Evolutionary conservation across 2,113 vertebrate genomes (phyloP).

Genomic region (Prietella phreatophila): DNA sequence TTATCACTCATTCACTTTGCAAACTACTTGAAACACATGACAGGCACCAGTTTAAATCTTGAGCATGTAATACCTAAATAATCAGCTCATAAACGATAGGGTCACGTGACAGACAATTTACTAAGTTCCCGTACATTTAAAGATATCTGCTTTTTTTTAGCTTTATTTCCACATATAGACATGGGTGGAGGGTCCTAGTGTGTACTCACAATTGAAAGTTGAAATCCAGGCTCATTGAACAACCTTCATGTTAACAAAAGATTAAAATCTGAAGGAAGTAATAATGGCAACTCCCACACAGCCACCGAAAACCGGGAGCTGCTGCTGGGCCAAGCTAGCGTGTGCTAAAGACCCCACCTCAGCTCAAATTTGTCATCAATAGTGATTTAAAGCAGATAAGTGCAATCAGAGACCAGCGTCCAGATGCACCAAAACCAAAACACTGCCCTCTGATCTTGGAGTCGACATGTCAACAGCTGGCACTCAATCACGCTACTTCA

Average conservation of each 20-base stretch:
- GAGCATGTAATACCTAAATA: background rate
- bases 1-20: slow-evolving; percentile 11
- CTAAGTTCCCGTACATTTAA: slow-evolving; percentile 17
- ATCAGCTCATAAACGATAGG: background rate
- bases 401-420: slow-evolving; percentile 50
- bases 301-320: slow-evolving; percentile 35
- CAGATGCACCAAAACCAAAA: slow-evolving; percentile 54
- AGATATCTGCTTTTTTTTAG: slow-evolving; percentile 46
- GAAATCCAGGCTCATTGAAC: slow-evolving; percentile 53
- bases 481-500: slow-evolving; percentile 48
- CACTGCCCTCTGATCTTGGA: slow-evolving; percentile 50
- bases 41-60: background rate
- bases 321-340: slow-evolving; percentile 39
- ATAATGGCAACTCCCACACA: slow-evolving; percentile 57
- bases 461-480: slow-evolving; percentile 35
- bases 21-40: slow-evolving; percentile 9
- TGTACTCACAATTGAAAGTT: slow-evolving; percentile 55
- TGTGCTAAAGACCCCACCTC: slow-evolving; percentile 53
- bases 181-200: slow-evolving; percentile 50
- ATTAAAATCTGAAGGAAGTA: slow-evolving; percentile 55
- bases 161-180: slow-evolving; percentile 55
- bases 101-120: background rate
- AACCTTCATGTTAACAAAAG: slow-evolving; percentile 55
- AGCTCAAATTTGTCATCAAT: slow-evolving; percentile 53
- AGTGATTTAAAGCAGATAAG: slow-evolving; percentile 49